Evolutionary conservation across 2,113 vertebrate species (phyloP).

Genomic region (Mustela lutreola): DNA sequence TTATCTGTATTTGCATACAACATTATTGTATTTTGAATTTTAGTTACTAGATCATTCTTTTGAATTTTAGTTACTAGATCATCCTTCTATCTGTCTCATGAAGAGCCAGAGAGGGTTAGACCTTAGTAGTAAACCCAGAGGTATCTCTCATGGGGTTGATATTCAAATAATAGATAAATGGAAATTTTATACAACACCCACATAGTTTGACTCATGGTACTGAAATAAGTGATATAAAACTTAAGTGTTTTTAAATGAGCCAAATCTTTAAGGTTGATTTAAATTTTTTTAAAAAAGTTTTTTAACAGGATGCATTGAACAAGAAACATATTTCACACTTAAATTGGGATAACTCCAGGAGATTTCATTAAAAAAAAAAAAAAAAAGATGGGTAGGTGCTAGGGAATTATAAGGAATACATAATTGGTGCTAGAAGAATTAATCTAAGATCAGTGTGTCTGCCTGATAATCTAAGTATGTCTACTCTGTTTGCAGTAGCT

Average conservation of each 20-base stretch:
- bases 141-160: not conserved
- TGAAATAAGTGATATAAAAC: not conserved
- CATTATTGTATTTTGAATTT: not conserved
- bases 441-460: not conserved
- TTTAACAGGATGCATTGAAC: not conserved
- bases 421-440: not conserved
- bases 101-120: not conserved
- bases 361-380: not conserved
- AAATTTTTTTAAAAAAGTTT: not conserved
- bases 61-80: not conserved
- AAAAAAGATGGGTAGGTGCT: not conserved
- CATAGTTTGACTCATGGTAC: not conserved
- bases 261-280: not conserved
- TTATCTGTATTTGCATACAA: not conserved
- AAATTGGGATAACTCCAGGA: not conserved
- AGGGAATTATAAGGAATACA: not conserved
- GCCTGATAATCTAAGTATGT: not conserved
- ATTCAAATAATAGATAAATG: not conserved
- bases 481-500: not conserved
- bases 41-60: not conserved
- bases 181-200: not conserved
- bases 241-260: not conserved
- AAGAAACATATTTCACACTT: not conserved
- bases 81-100: not conserved
- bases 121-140: not conserved